Conservation (phyloP, 2,797 vertebrate species). For the Loriculus beryllinus region DNA sequence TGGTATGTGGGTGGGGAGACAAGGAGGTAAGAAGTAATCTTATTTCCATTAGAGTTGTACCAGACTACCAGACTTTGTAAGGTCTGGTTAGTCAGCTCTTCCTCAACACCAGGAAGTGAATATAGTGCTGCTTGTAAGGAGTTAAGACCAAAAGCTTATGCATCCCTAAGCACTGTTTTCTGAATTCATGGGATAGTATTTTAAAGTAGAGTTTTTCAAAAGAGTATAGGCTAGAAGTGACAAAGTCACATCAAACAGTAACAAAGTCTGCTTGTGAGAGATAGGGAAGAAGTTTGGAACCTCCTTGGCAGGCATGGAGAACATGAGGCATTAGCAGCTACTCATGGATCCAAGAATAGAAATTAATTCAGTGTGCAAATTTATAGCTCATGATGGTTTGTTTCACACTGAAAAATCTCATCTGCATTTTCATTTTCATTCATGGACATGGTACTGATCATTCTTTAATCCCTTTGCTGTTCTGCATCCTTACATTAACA, state of each 20-base stretch:
- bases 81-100: not conserved
- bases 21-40: not conserved
- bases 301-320: not conserved
- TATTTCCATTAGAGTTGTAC: not conserved
- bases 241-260: not conserved
- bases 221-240: not conserved
- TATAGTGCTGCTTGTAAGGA: not conserved
- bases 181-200: not conserved
- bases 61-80: not conserved
- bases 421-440: constrained; percentile 20
- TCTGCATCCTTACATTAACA: constrained; percentile 9
- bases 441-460: not conserved
- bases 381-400: not conserved
- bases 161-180: not conserved
- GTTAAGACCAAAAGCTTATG: not conserved
- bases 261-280: not conserved
- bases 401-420: not conserved
- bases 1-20: not conserved
- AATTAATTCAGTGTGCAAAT: not conserved
- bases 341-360: not conserved
- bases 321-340: not conserved
- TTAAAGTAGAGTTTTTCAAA: not conserved
- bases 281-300: not conserved
- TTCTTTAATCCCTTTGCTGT: constrained; percentile 12
- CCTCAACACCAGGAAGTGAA: not conserved